phyloP scores from a whole-genome alignment of 2,113 vertebrate genomes.

The Anguilla rostrata region DNA sequence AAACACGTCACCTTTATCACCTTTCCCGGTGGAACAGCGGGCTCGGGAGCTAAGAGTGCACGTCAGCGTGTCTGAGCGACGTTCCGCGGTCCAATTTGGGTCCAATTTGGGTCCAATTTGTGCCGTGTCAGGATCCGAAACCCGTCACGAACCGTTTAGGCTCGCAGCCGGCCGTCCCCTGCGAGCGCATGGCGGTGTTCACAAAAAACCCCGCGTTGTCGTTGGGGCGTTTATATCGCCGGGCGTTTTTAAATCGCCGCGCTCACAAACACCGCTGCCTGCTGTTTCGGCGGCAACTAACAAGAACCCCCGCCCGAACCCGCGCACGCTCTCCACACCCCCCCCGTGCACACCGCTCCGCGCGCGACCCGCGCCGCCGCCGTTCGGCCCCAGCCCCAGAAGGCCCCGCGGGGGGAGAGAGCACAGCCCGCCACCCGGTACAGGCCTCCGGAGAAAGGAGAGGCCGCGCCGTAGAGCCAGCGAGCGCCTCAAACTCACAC shows the following conservation, averaged over 20 bases:
- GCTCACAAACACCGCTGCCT: conserved; percentile 11
- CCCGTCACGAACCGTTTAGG: too few species aligned
- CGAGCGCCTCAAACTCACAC: background rate
- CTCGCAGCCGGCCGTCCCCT: background rate
- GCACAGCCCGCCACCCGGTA: conserved; percentile 34
- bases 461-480: background rate
- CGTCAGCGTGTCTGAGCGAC: background rate
- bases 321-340: conserved; percentile 12
- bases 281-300: conserved; percentile 23
- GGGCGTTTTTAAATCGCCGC: conserved; percentile 37
- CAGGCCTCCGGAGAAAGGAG: conserved; percentile 7
- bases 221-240: conserved; percentile 35
- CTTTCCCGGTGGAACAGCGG: background rate
- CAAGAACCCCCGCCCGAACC: conserved; percentile 17
- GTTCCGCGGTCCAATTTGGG: background rate
- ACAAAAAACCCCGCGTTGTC: conserved; percentile 47
- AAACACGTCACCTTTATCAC: background rate
- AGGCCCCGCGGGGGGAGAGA: background rate
- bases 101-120: background rate
- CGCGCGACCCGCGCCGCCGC: background rate
- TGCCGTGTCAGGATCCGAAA: too few species aligned
- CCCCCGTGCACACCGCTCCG: background rate
- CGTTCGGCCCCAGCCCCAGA: background rate
- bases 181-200: conserved; percentile 34
- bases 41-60: background rate